Conservation (phyloP, 2,113 vertebrate genomes). For the Bettongia penicillata region DNA sequence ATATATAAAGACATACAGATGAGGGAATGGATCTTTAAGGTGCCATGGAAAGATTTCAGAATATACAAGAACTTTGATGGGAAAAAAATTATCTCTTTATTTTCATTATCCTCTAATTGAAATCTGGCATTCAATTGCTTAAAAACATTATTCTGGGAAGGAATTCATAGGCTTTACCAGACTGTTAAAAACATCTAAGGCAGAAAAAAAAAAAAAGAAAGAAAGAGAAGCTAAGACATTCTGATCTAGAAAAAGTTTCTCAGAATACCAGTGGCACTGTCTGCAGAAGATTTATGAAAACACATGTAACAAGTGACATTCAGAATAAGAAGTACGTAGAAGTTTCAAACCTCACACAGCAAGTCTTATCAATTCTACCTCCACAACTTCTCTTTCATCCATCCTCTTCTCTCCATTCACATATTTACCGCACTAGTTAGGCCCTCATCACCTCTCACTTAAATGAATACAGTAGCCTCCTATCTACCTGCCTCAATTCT, state of each 20-base stretch:
- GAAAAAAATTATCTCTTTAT: background rate
- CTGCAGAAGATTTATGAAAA: background rate
- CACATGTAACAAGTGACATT: background rate
- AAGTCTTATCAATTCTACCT: background rate
- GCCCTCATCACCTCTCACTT: background rate
- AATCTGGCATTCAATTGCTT: background rate
- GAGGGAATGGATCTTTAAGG: background rate
- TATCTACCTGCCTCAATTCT: background rate
- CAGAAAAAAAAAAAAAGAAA: background rate
- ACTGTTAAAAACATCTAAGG: background rate
- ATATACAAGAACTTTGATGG: background rate
- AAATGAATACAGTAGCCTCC: background rate
- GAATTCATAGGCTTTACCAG: background rate
- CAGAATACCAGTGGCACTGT: background rate
- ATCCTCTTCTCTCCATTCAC: background rate
- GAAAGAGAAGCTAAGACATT: background rate
- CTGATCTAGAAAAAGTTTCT: background rate
- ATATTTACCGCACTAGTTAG: background rate
- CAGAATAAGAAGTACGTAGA: background rate
- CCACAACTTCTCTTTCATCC: background rate
- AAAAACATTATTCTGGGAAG: background rate
- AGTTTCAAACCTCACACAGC: background rate
- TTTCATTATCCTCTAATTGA: background rate
- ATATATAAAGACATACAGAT: background rate
- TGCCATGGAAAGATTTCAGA: background rate